Percentiles rank a stretch among this genome's conserved stretches.
Conservation (phyloP, 2,888 invertebrate genomes). For the Idaea biselata region DNA sequence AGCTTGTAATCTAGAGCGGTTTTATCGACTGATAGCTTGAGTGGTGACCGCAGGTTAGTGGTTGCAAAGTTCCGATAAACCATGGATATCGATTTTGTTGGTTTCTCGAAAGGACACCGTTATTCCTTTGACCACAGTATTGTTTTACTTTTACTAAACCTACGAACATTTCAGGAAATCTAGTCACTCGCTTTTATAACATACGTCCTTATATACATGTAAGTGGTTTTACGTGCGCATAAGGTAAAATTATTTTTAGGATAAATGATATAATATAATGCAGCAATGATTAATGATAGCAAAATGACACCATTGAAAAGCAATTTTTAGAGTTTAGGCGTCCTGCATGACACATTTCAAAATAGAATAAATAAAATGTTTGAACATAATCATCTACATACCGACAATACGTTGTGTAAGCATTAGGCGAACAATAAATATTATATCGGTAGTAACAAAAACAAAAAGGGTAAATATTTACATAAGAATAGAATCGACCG, state of each 20-base stretch:
- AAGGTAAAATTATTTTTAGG: not conserved
- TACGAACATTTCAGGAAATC: not conserved
- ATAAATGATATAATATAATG: not conserved
- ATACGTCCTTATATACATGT: no score
- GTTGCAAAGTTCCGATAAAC: constrained; percentile 43
- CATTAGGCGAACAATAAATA: constrained; percentile 15
- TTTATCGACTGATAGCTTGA: constrained; percentile 59
- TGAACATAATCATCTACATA: not conserved
- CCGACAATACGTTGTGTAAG: constrained; percentile 15
- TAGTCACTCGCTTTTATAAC: not conserved
- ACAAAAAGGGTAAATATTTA: constrained; percentile 46
- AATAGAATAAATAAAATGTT: not conserved
- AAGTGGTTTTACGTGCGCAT: no score
- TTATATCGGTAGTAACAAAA: constrained; percentile 19
- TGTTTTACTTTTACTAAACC: not conserved
- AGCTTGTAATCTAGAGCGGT: constrained; percentile 58
- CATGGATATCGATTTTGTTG: constrained; percentile 23
- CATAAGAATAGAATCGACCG: constrained; percentile 43
- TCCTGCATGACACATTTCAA: not conserved
- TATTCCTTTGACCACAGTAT: not conserved
- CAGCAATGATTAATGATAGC: not conserved
- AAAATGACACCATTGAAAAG: not conserved
- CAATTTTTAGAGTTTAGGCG: not conserved
- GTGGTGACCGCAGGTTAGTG: constrained; percentile 47
- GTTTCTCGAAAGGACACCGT: not conserved